Percentiles rank a stretch among this genome's conserved stretches.
Evolutionary conservation across 1,140 invertebrate genomes (phyloP).

Genomic region (Adelges cooleyi): DNA sequence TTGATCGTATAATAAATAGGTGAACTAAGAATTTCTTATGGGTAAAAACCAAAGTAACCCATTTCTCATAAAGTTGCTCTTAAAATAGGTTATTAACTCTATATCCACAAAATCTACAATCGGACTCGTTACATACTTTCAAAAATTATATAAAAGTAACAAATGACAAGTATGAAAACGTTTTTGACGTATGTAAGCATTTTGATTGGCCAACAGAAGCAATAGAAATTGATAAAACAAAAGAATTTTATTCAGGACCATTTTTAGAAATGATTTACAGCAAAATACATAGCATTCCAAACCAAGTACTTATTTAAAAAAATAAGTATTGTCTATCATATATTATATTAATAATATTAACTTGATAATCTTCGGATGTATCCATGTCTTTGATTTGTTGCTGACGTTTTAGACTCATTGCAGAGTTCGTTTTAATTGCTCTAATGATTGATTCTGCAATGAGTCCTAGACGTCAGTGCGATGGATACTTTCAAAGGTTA

Average conservation of each 20-base stretch:
- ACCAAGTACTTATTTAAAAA: background rate
- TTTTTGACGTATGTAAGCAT: background rate
- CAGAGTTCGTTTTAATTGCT: too few species aligned
- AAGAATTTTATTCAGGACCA: background rate
- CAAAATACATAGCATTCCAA: background rate
- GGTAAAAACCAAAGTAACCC: too few species aligned
- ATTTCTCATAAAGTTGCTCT: too few species aligned
- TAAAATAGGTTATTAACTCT: background rate
- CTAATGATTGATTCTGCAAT: too few species aligned
- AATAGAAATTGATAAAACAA: background rate
- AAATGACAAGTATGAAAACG: background rate
- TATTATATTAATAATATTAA: too few species aligned
- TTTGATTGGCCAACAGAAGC: conserved; percentile 16
- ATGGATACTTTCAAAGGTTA: too few species aligned
- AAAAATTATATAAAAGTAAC: background rate
- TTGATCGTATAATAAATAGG: conserved; percentile 16
- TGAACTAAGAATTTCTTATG: too few species aligned
- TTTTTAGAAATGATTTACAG: conserved; percentile 13
- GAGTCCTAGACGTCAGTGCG: too few species aligned
- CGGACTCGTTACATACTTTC: conserved; percentile 7
- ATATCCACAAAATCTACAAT: conserved; percentile 3
- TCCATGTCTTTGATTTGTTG: too few species aligned
- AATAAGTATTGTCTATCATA: too few species aligned
- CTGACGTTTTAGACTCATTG: too few species aligned
- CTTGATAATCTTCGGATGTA: too few species aligned